Base-by-base conservation (phyloP, 2,888 invertebrate species). In the Laspeyria flexula region DNA sequence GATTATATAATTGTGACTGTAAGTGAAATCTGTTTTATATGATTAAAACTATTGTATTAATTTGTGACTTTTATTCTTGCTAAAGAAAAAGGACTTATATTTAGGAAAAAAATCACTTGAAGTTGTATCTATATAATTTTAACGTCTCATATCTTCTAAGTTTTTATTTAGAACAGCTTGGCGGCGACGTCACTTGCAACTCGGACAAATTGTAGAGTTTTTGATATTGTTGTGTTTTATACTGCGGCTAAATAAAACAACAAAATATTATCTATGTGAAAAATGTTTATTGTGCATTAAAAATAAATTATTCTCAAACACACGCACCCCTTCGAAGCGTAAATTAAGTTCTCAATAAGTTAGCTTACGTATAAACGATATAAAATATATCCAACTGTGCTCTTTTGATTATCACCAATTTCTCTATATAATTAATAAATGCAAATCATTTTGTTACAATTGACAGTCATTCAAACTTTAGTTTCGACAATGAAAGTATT, bases 201-300 rank as follows among this genome's bases (percentile, higher is more conserved):
- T n/a, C n/a, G n/a, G n/a, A n/a, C n/a, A n/a, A n/a, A n/a, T n/a
- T n/a, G n/a, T n/a, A n/a, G n/a, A n/a, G n/a, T n/a, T n/a, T 21
- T 21, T 21, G 21, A 21, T 21, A 21, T 3, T 21, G 21, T 3
- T 21, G 21, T 5, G n/a, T n/a, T n/a, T n/a, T n/a, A n/a, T n/a
- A n/a, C n/a, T n/a, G 5, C 18, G 5, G 18, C 5, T 18, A 31
- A 60, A 56, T 61, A 48, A 73, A 56, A 60, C 27, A 9, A 37
- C 0, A 16, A n/a, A 0, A 1, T 6, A 10, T 27, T 43, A 38
- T 43, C 37, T 65, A 71, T 59, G 79, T 82, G 80, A 82, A 83
- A 85, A 59, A 64, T 83, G 10, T 71, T 80, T 86, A 86, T 81
- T 88, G 86, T 85, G 86, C 84, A 78, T 72, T 79, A 76, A 77